These are phyloP conservation scores for Selenia dentaria DNA, from an alignment of 2,888 invertebrate species.

Conservation along the genomic window DNA sequence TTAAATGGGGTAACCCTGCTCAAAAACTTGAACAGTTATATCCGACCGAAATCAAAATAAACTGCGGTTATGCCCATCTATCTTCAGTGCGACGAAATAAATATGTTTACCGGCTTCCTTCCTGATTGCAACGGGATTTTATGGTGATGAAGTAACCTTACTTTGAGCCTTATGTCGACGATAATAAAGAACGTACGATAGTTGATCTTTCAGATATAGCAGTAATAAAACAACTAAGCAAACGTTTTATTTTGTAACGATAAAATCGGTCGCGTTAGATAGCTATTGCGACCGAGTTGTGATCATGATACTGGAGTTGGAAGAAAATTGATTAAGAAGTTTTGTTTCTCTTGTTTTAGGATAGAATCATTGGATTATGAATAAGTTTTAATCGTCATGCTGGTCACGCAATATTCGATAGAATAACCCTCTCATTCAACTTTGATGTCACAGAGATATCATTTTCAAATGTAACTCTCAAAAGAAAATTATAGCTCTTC, in stretches of 20 bases:
- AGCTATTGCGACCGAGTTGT: too few relatives aligned
- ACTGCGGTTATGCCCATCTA: constrained; percentile 12
- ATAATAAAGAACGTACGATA: background rate
- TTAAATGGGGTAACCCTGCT: constrained; percentile 11
- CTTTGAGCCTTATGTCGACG: background rate
- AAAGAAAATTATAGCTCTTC: too few relatives aligned
- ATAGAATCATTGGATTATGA: too few relatives aligned
- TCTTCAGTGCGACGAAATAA: constrained; percentile 11
- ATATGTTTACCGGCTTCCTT: constrained; percentile 18
- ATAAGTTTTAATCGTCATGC: too few relatives aligned
- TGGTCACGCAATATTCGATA: too few relatives aligned
- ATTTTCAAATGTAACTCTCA: too few relatives aligned
- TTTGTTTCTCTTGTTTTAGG: too few relatives aligned
- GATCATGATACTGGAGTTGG: too few relatives aligned
- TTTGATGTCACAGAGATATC: too few relatives aligned
- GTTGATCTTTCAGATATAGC: background rate
- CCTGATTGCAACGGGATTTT: constrained; percentile 8
- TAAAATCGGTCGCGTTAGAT: background rate
- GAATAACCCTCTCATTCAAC: too few relatives aligned
- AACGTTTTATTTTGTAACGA: background rate
- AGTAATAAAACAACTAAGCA: background rate
- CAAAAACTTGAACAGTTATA: constrained; percentile 12
- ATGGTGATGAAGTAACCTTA: background rate
- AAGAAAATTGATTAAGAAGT: too few relatives aligned
- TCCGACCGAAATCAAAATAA: constrained; percentile 21